phyloP scores from a whole-genome alignment of 64 coral and sea anemone genomes.

The Cladopsammia gracilis region DNA sequence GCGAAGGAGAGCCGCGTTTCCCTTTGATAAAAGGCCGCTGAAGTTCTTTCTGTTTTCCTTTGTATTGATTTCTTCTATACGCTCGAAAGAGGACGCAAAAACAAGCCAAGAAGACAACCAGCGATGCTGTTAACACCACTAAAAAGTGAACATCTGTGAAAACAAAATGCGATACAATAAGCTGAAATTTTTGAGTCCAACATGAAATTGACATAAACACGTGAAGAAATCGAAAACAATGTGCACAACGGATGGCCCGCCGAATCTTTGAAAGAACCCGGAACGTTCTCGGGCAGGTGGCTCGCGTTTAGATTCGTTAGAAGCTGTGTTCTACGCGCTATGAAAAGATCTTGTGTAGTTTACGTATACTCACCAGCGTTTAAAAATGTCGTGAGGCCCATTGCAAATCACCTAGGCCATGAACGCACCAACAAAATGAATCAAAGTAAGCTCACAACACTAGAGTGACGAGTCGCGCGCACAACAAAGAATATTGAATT shows the following conservation, averaged over 20 bases:
- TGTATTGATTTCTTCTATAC: neutral
- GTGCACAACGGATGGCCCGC: neutral
- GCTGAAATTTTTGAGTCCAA: neutral
- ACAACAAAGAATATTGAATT: conserved; percentile 12
- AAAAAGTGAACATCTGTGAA: conserved; percentile 19
- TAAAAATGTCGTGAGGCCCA: neutral
- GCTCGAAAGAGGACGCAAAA: conserved; percentile 19
- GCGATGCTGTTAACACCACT: neutral
- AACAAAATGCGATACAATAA: neutral
- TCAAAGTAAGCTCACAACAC: neutral
- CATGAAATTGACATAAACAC: neutral
- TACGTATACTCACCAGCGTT: neutral
- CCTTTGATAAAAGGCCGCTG: conserved; percentile 31
- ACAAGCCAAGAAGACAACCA: neutral
- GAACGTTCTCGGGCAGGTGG: conserved; percentile 26
- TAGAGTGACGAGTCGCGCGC: neutral
- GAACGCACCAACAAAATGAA: neutral
- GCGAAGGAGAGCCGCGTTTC: neutral
- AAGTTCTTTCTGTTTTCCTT: neutral
- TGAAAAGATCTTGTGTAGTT: neutral
- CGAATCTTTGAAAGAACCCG: conserved; percentile 1
- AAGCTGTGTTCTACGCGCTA: neutral
- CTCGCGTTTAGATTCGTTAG: neutral
- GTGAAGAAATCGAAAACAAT: conserved; percentile 14
- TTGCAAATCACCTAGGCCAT: neutral